Conservation (phyloP, 2,888 invertebrate genomes). For the Caenorhabditis sp. region DNA sequence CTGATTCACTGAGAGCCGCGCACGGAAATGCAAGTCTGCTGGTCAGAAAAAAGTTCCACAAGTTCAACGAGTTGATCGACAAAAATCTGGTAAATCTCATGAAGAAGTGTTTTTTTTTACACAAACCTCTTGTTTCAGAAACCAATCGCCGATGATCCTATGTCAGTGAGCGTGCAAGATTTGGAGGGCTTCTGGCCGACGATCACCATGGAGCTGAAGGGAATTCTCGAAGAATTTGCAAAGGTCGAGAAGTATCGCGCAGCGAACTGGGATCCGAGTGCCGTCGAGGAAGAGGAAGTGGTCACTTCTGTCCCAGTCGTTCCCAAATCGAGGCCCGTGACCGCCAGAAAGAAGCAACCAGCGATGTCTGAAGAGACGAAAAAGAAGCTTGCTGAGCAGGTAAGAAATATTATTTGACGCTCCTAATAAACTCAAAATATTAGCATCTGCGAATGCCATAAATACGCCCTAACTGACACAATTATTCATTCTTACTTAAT, state of each 20-base stretch:
- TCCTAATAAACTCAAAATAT: too few relatives aligned
- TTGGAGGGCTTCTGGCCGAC: slow-evolving; percentile 68
- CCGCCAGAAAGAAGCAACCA: slow-evolving; percentile 26
- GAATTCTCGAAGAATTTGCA: slow-evolving; percentile 54
- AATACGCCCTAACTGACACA: too few relatives aligned
- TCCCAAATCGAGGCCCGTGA: slow-evolving; percentile 14
- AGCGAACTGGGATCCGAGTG: slow-evolving; percentile 37
- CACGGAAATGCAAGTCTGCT: slow-evolving; percentile 58
- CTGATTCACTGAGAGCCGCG: slow-evolving; percentile 52
- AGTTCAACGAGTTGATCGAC: slow-evolving; percentile 52
- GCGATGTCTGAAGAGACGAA: slow-evolving; percentile 49
- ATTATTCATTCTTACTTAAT: too few relatives aligned
- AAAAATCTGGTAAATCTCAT: slow-evolving; percentile 45
- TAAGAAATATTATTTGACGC: too few relatives aligned
- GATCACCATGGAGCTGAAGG: slow-evolving; percentile 64
- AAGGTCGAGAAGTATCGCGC: slow-evolving; percentile 40
- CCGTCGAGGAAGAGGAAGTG: slow-evolving; percentile 16
- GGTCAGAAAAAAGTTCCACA: slow-evolving; percentile 57
- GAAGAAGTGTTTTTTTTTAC: background rate
- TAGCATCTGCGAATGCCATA: too few relatives aligned
- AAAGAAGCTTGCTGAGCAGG: slow-evolving; percentile 54
- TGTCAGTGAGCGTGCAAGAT: slow-evolving; percentile 61
- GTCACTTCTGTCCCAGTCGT: slow-evolving; percentile 1
- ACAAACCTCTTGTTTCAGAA: slow-evolving; percentile 35
- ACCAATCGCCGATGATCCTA: slow-evolving; percentile 54